Conservation (phyloP, 1,140 invertebrate species). For the Drosophila ficusphila region DNA sequence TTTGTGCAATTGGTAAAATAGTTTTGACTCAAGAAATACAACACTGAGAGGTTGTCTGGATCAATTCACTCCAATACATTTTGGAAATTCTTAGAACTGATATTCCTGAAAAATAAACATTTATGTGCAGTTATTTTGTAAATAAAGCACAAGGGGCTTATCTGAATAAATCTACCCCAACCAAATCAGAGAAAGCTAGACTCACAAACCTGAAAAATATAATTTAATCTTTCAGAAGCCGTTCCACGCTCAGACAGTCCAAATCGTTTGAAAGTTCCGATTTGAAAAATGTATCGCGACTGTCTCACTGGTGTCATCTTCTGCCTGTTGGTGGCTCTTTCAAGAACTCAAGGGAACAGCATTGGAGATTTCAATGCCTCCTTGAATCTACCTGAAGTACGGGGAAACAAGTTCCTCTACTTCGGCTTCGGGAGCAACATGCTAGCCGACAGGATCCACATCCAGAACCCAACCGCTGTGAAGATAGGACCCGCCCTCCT, state of each 20-base stretch:
- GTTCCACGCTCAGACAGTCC: not conserved
- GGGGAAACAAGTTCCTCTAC: slow-evolving; percentile 63
- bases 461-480: slow-evolving; percentile 56
- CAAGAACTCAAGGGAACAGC: not conserved
- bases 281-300: slow-evolving; percentile 9
- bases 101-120: no score
- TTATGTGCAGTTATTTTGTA: no score
- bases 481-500: slow-evolving; percentile 43
- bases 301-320: not conserved
- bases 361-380: slow-evolving; percentile 6
- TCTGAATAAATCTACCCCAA: not conserved
- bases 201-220: not conserved
- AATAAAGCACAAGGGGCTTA: not conserved
- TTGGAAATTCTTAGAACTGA: no score
- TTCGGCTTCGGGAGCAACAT: slow-evolving; percentile 80
- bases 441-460: slow-evolving; percentile 65
- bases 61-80: no score
- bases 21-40: no score
- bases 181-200: not conserved
- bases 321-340: slow-evolving; percentile 3
- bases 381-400: slow-evolving; percentile 47
- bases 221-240: slow-evolving; percentile 28
- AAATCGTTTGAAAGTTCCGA: not conserved
- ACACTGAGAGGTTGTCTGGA: no score
- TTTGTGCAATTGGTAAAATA: no score